These are phyloP conservation scores for Diaperis boleti DNA, from an alignment of 2,888 invertebrate genomes.

Conservation along the genomic window DNA sequence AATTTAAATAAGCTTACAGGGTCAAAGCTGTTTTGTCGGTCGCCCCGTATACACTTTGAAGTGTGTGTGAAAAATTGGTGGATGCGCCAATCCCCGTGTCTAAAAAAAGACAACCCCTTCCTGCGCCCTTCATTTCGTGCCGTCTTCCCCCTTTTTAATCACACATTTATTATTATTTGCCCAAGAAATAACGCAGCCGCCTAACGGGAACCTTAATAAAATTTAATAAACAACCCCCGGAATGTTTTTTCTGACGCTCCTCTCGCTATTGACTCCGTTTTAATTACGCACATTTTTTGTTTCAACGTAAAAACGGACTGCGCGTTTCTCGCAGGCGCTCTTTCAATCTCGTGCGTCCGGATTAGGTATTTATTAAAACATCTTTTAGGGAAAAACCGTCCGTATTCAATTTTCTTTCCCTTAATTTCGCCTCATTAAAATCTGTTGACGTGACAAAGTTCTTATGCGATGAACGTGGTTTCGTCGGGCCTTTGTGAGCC, in stretches of 20 bases:
- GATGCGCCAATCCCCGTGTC: too few relatives aligned
- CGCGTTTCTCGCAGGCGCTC: neutral
- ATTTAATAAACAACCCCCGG: neutral
- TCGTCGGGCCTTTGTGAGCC: constrained; percentile 10
- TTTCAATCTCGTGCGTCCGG: neutral
- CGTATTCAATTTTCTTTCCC: constrained; percentile 27
- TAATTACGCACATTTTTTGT: neutral
- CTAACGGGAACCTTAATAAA: neutral
- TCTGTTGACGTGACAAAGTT: constrained; percentile 11
- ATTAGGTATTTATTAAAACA: constrained; percentile 10
- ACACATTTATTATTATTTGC: constrained; percentile 6
- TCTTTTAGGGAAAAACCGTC: neutral
- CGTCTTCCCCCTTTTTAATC: constrained; percentile 1
- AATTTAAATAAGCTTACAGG: too few relatives aligned
- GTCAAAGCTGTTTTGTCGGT: too few relatives aligned
- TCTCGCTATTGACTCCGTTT: neutral
- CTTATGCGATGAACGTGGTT: constrained; percentile 21
- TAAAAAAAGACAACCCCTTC: too few relatives aligned
- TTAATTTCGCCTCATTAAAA: constrained; percentile 35
- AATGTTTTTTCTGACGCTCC: neutral
- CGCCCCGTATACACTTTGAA: too few relatives aligned
- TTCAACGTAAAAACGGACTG: neutral
- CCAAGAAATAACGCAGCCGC: constrained; percentile 2
- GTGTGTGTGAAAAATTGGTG: too few relatives aligned
- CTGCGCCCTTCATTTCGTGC: too few relatives aligned